Evolutionary conservation across 2,888 invertebrate genomes (phyloP), one percentile per base, ranked within the genome.

Genomic region (Chaetoderma sp.): DNA sequence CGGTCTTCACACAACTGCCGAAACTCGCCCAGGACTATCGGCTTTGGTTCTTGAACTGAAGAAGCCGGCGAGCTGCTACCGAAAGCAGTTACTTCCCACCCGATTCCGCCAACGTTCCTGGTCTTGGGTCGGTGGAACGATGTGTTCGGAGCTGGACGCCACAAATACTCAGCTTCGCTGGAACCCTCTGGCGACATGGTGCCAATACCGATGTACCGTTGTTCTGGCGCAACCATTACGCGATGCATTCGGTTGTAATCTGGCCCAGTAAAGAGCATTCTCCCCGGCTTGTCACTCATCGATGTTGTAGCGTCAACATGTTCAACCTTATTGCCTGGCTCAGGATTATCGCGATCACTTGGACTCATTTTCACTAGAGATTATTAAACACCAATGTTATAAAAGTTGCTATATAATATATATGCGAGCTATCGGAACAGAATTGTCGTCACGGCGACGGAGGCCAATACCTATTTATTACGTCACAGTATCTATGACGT

Each of bases 1-100:
- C 75, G 68, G 58, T 81, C 75, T 59, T 81, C 79, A 18, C 70
- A 67, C 23, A 73, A 71, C 59, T 77, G 79, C 63, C 79, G 58
- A 57, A 79, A 80, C 56, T 80, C 76, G 28, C 80, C 78, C 44
- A 77, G 61, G n/a, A n/a, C n/a, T n/a, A n/a, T n/a, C n/a, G n/a
- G n/a, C n/a, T n/a, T n/a, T n/a, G n/a, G n/a, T n/a, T n/a, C n/a
- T n/a, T n/a, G n/a, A n/a, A n/a, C n/a, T 36, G 79, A 79, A 5
- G 78, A 70, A 13, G 60, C 62, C 1, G 77, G 61, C 8, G 72
- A 61, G 25, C 56, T 60, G 74, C 73, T 72, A 68, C 78, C 80
- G 6, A 72, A 49, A 10, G 60, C 16, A 4, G 75, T 72, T 6
- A 78, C 66, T 1, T 75, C 74, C 83, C 83, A 83, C 27, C 83